These are phyloP conservation scores for Monopterus albus DNA, from an alignment of 2,113 vertebrate species.

Conservation along the genomic window DNA sequence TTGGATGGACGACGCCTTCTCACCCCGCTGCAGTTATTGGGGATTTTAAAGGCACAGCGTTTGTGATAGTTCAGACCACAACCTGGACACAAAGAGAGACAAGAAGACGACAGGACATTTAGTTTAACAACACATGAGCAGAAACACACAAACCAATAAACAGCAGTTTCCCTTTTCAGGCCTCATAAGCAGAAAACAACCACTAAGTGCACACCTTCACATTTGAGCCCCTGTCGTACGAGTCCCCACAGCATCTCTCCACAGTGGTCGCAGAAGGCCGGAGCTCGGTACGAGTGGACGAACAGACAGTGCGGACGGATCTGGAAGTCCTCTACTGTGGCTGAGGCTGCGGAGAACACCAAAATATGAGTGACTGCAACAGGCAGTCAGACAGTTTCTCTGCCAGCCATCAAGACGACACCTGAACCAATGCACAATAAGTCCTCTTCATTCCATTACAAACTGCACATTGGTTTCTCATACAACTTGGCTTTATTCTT, in stretches of 20 bases:
- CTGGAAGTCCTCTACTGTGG: slow-evolving; percentile 97
- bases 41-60: slow-evolving; percentile 98
- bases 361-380: background rate
- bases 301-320: slow-evolving; percentile 96
- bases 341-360: slow-evolving; percentile 84
- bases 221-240: slow-evolving; percentile 96
- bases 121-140: too few species aligned
- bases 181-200: background rate
- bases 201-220: slow-evolving; percentile 83
- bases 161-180: too few species aligned
- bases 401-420: too few species aligned
- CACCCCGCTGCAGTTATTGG: slow-evolving; percentile 96
- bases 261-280: slow-evolving; percentile 98
- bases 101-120: too few species aligned
- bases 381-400: too few species aligned
- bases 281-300: slow-evolving; percentile 95
- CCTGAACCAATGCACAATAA: too few species aligned
- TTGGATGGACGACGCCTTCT: slow-evolving; percentile 92
- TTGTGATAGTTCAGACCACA: slow-evolving; percentile 98
- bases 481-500: too few species aligned
- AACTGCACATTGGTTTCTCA: too few species aligned
- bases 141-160: too few species aligned
- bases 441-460: too few species aligned
- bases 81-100: slow-evolving; percentile 76
- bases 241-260: slow-evolving; percentile 98